Evolutionary conservation across 2,888 invertebrate genomes (phyloP), one percentile per base, ranked within the genome.

Genomic region (Agonopterix alstromeriana): DNA sequence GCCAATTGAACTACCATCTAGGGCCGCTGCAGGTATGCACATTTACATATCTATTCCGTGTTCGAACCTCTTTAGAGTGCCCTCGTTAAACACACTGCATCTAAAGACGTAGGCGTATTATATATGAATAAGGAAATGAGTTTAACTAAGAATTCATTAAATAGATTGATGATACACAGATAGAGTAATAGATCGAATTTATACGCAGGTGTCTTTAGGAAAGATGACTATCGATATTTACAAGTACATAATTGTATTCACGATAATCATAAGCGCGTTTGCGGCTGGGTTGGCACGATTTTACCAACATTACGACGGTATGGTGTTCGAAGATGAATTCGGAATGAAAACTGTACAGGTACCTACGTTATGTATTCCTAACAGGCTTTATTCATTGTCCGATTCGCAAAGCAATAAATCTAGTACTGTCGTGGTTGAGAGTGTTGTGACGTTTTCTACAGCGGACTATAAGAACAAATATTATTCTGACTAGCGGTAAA

Each of bases 191-290:
- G 27, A 27, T 27, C 27, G 27, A 27, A 27, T 8, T 48, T 49
- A 46, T 48, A 56, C 44, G 38, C 90, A 92, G 82, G 91, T 92
- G 48, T 92, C 93, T 1, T 75, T 93, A 42, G 92, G 92, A 10
- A 92, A 92, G 72, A 93, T 93, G 93, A 88, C 90, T 35, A 83
- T 89, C n/a, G 93, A 93, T 62, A 91, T 93, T 57, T 86, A 86
- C 14, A 91, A 91, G 60, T 93, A 92, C 69, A 74, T 92, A 14
- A 77, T 90, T 17, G 89, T 94, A 41, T 92, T 93, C 62, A 62
- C 82, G 1, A 89, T 93, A 43, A 88, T 92, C 36, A 82, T 92
- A 50, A 66, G 90, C 43, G 85, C 92, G 2, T 93, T 93, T 58
- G 85, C 91, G 0, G 89, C 90, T 7, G 93, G 92, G 0, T 72